These are phyloP conservation scores for Charadrius vociferus DNA, from an alignment of 2,113 vertebrate species.

Conservation along the genomic window DNA sequence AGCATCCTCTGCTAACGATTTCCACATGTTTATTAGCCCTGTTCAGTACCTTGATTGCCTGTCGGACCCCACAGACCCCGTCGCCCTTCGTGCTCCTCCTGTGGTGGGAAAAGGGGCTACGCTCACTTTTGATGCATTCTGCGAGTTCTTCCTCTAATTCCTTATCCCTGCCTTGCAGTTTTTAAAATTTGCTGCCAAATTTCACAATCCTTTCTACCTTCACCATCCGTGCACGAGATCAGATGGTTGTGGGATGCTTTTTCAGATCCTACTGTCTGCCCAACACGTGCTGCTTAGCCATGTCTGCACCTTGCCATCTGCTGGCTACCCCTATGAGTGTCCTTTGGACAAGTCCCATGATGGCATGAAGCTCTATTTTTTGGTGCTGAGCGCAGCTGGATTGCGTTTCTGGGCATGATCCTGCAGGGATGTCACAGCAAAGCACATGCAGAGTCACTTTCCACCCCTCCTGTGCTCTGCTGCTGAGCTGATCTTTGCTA, in stretches of 20 bases:
- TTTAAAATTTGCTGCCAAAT: neutral
- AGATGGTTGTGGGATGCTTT: neutral
- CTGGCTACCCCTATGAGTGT: neutral
- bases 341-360: neutral
- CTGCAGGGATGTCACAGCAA: neutral
- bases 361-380: neutral
- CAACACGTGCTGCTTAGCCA: neutral
- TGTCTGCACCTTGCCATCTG: neutral
- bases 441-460: neutral
- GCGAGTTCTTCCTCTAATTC: neutral
- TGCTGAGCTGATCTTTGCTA: neutral
- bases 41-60: neutral
- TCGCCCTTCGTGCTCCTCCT: neutral
- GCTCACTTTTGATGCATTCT: neutral
- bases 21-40: neutral
- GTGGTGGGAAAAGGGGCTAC: neutral
- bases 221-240: neutral
- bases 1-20: neutral
- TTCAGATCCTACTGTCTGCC: neutral
- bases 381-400: neutral
- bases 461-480: neutral
- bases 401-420: neutral
- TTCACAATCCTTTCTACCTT: neutral
- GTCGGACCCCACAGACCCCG: neutral
- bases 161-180: neutral